Evolutionary conservation across 2,888 invertebrate genomes (phyloP).

Genomic region (Parasteatoda lunata): DNA sequence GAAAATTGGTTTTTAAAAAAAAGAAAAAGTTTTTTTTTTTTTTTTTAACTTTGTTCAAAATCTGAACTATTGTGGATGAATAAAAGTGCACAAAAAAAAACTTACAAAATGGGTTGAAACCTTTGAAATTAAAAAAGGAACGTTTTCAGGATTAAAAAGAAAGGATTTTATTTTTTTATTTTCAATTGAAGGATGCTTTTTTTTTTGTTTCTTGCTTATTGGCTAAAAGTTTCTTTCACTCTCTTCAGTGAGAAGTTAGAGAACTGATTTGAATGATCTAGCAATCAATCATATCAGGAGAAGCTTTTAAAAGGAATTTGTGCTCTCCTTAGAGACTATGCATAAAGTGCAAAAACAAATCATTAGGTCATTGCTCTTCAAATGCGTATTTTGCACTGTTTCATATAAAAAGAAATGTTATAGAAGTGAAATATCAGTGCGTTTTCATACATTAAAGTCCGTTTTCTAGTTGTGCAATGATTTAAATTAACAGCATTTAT

Average conservation of each 20-base stretch:
- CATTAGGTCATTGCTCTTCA: too few relatives aligned
- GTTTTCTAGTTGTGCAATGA: too few relatives aligned
- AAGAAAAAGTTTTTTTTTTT: too few relatives aligned
- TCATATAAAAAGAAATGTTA: too few relatives aligned
- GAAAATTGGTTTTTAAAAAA: too few relatives aligned
- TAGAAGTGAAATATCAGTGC: too few relatives aligned
- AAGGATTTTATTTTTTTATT: neutral
- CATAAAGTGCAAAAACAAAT: neutral
- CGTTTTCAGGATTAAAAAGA: neutral
- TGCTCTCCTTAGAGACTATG: neutral
- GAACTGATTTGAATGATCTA: constrained; percentile 56
- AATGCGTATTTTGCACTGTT: too few relatives aligned
- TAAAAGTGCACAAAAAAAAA: neutral
- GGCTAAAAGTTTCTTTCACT: constrained; percentile 58
- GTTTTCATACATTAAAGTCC: too few relatives aligned
- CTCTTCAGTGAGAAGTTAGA: constrained; percentile 48
- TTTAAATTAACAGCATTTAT: too few relatives aligned
- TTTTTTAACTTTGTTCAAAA: too few relatives aligned
- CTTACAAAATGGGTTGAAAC: neutral
- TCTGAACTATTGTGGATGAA: neutral
- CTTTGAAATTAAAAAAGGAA: constrained; percentile 13
- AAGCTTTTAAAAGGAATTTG: constrained; percentile 58
- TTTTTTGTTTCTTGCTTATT: constrained; percentile 57
- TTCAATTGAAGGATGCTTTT: constrained; percentile 16
- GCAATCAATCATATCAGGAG: constrained; percentile 59